Evolutionary conservation across 2,113 vertebrate genomes (phyloP), one percentile per base, ranked within the genome.

Genomic region (Polyodon spathula): DNA sequence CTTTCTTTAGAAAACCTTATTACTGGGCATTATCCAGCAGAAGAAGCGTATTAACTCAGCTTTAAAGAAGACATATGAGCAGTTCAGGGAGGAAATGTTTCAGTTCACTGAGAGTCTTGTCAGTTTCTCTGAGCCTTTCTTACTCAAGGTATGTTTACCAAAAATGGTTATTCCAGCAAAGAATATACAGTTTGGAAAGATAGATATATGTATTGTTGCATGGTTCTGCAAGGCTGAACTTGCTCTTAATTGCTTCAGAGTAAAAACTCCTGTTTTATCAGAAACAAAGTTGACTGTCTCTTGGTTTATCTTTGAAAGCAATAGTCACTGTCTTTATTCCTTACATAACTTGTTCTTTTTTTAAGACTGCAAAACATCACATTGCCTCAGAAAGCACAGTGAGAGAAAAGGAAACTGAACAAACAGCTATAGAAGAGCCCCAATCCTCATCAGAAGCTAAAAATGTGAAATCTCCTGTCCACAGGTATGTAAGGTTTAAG

Each of bases 71-170:
- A 84, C 87, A 7, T 94, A 92, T 2, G 69, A 68, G n/a, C 69
- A 56, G 9, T 93, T 98, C 68, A 92, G 88, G 69, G 70, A 82
- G 54, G 82, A 79, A 53, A 82, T 92, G 73, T 70, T 92, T 40
- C 64, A 78, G 6, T 90, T 92, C 62, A 78, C 90, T 10, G 81
- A 86, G 68, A 64, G 42, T 40, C 77, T 92, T 1, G 58, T 85
- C 67, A 70, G 79, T 0, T 37, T 81, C 0, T 66, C 71, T 0
- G 80, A 86, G 63, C 92, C 94, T 0, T 86, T 87, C 66, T 85
- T 97, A 56, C 60, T 80, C 39, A 87, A 72, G 69, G 95, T 97
- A 65, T 0, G 73, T 63, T 0, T 6, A 27, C 6, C 38, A 4
- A 52, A 6, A 40, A 4, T 39, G 17, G 37, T 48, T 8, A 37